Conservation (phyloP, 2,888 invertebrate species). For the Vanessa cardui region DNA sequence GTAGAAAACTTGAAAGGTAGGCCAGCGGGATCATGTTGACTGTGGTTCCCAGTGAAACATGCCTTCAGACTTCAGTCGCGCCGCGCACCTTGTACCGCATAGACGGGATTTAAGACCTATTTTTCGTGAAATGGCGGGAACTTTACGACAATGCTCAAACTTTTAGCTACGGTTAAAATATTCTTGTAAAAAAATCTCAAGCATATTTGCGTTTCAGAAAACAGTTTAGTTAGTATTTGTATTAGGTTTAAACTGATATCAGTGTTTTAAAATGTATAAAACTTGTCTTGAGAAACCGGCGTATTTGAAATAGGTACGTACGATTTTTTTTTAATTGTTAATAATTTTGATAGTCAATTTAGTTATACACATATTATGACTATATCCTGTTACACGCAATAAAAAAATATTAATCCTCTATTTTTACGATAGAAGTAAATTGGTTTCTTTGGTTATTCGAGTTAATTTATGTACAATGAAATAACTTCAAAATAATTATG, state of each 20-base stretch:
- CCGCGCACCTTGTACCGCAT: conserved; percentile 71
- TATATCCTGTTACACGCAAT: background rate
- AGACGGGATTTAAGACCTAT: conserved; percentile 54
- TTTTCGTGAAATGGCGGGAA: conserved; percentile 66
- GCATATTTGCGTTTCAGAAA: background rate
- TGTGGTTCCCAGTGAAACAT: conserved; percentile 61
- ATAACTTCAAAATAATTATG: too few relatives aligned
- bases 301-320: conserved; percentile 7
- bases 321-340: background rate
- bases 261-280: conserved; percentile 5
- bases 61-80: conserved; percentile 75
- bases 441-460: too few relatives aligned
- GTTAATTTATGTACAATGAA: too few relatives aligned
- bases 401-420: background rate
- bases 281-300: background rate
- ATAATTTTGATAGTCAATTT: background rate
- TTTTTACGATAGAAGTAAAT: background rate
- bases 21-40: conserved; percentile 68
- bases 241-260: background rate
- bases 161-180: conserved; percentile 47
- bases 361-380: too few relatives aligned
- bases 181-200: conserved; percentile 13
- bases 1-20: conserved; percentile 76
- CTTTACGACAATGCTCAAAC: conserved; percentile 70
- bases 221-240: background rate